Evolutionary conservation across 2,113 vertebrate genomes (phyloP), one percentile per base, ranked within the genome.

Genomic region (Pelecanus crispus): DNA sequence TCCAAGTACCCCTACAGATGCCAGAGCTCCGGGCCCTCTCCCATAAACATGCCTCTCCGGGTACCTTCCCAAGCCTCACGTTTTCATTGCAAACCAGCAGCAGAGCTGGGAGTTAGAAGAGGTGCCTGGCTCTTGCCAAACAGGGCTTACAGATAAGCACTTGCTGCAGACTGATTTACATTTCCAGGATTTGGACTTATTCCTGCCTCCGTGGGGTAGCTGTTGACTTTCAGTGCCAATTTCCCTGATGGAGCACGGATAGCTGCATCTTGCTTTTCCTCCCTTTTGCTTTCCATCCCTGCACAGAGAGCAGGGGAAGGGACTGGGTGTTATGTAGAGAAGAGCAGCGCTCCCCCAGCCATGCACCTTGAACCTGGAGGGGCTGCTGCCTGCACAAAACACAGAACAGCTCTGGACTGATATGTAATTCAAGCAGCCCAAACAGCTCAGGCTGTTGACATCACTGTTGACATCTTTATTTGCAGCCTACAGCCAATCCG

Each of bases 131-230:
- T 91, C 17, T 61, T 19, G 71, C 56, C 44, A 52, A 52, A 2
- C 36, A 58, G 45, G 21, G 32, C 49, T 93, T 4, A 28, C 19
- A 80, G 78, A 81, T 45, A 70, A 93, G 36, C 65, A 34, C 79
- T 89, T 5, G 25, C 81, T 88, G 68, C 83, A 53, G 85, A 45
- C 42, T 31, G 82, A 88, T 88, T 74, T 81, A 21, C 3, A 1
- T 86, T 86, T 74, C 88, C 90, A 86, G 70, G 70, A 56, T 77
- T 29, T 79, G 88, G 65, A 56, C 0, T 9, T 80, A 67, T 90
- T 89, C 79, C 78, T 81, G 58, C 44, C 83, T 87, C 91, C 62
- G 63, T 91, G 70, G 50, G 77, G 67, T 24, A 73, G 61, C 62
- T 80, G 40, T 79, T 65, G 91, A 13, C 26, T 62, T 78, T 44